Base-by-base conservation (phyloP, 2,113 vertebrate genomes). In the Bagarius yarrelli region DNA sequence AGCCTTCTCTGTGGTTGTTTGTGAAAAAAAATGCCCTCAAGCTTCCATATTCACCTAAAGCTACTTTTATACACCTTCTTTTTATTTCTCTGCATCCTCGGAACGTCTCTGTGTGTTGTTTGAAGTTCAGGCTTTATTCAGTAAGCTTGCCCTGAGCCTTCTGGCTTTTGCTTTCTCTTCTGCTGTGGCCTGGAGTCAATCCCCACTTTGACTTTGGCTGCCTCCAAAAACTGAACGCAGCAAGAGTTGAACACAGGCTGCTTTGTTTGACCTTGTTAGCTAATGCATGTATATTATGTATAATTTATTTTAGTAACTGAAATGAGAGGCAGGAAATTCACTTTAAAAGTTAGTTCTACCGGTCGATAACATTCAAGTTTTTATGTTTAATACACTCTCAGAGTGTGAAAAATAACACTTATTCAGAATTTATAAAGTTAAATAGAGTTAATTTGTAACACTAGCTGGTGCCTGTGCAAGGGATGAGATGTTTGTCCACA, bases 41-140 rank as follows among this genome's bases (percentile, higher is more conserved):
- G 34, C 15, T 15, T 55, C 64, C 30, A 32, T 21, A 53, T 50
- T 53, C 63, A 59, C 59, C 67, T 81, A 57, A 72, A 78, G 82
- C 77, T 63, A 57, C 55, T 56, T 60, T 73, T 78, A 70, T 81
- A 59, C 59, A 64, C 36, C 1, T 15, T 34, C 60, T 84, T 75
- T 81, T 74, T 60, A 66, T 72, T 78, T 81, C n/a, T 81, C 36
- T 50, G 27, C 79, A 66, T 67, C 52, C 60, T 27, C 60, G n/a
- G 64, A 72, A 63, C 47, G 47, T 27, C 23, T 53, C 78, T 52
- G 40, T 40, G 64, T 78, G 81, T 27, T 71, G 55, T 78, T 82
- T 82, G 66, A 82, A 71, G 52, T 73, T 78, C 52, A 81, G 69
- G 70, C 53, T 79, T 84, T 81, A 81, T 81, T 75, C 71, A 9